These are phyloP conservation scores for Eulemur rubriventer DNA, from an alignment of 2,797 vertebrate species.

Conservation along the genomic window DNA sequence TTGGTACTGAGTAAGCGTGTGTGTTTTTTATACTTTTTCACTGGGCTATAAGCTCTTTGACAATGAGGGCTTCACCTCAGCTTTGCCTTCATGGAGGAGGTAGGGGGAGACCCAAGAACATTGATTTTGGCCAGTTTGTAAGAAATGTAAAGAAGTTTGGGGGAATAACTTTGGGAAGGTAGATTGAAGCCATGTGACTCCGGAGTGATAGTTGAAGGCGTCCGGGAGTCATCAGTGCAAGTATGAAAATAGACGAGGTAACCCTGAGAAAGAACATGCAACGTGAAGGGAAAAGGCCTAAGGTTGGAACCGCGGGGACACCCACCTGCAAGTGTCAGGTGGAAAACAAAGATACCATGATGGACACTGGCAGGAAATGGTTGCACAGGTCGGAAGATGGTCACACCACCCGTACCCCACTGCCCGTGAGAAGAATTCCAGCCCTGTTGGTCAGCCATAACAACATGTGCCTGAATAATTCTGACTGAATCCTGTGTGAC, in stretches of 20 bases:
- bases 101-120: background rate
- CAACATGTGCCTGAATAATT: background rate
- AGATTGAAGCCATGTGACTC: background rate
- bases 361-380: background rate
- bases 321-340: background rate
- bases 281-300: background rate
- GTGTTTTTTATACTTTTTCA: background rate
- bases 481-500: background rate
- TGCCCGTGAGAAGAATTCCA: background rate
- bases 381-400: background rate
- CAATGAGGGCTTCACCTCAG: background rate
- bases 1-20: background rate
- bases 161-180: background rate
- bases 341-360: background rate
- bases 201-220: background rate
- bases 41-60: background rate
- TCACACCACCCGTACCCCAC: background rate
- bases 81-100: background rate
- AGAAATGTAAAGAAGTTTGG: background rate
- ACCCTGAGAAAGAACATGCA: background rate
- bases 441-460: background rate
- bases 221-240: background rate
- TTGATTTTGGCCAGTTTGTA: background rate
- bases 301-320: background rate
- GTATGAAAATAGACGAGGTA: background rate